Base-by-base conservation (phyloP, 2,797 vertebrate genomes). In the Poecile montanus region DNA sequence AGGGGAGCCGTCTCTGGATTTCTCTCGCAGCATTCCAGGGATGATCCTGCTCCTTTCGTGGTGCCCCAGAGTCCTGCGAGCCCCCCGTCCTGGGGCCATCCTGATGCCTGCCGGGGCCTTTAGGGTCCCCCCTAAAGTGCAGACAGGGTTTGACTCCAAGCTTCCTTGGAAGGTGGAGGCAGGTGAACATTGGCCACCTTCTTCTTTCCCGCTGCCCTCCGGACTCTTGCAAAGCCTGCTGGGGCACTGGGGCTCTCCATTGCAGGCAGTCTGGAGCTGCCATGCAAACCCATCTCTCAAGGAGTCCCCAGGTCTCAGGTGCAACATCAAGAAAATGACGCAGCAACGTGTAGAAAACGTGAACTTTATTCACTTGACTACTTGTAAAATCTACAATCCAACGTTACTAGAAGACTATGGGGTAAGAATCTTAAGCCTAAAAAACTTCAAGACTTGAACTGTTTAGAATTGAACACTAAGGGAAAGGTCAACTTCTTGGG, bases 281-380 rank as follows among this genome's bases (percentile, higher is more conserved):
- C 0, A 0, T 36, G 48, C 38, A 32, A 45, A 32, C 6, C 22
- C 47, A 38, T 17, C 57, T 3, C 11, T 45, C 0, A 3, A 27
- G 14, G 27, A 17, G 14, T 32, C 11, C 40, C 27, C 17, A 38
- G 38, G 38, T 38, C 27, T 38, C 0, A 0, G 27, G 27, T 10
- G 79, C 40, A 54, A 45, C 5, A 15, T 10, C 18, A 38, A 22
- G 15, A 9, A 23, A 54, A 62, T 1, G 1, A 21, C 27, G 5
- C 42, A 57, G 34, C 74, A 38, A 21, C 2, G 50, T 6, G 7
- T 2, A 38, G 50, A 45, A 25, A 54, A 45, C 0, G 1, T 13
- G 4, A 56, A 47, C n/a, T 56, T 66, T 17, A 79, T 66, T 45
- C 7, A 36, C 26, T 7, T 21, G 4, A 47, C 21, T 26, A 7